Conservation (phyloP, 2,113 vertebrate species). For the Epinephelus fuscoguttatus region DNA sequence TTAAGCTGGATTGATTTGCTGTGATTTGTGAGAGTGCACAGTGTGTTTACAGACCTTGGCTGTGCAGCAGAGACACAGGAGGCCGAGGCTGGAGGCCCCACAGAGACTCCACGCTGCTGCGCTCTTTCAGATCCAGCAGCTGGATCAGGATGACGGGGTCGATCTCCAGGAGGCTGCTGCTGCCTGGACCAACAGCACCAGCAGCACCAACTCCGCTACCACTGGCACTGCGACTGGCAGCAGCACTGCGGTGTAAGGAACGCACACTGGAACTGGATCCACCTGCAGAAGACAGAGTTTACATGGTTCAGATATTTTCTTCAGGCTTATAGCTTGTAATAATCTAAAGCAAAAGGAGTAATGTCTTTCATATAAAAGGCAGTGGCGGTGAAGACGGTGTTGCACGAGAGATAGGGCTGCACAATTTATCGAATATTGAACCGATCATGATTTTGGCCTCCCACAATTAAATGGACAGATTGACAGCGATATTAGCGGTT, state of each 20-base stretch:
- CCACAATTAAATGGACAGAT: too few species aligned
- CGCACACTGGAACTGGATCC: conserved; percentile 83
- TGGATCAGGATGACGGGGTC: conserved; percentile 98
- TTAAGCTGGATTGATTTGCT: conserved; percentile 28
- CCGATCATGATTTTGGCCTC: too few species aligned
- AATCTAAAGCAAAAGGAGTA: neutral
- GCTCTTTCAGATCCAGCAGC: conserved; percentile 95
- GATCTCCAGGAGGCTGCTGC: conserved; percentile 91
- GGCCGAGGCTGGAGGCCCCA: conserved; percentile 96
- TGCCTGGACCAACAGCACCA: conserved; percentile 74
- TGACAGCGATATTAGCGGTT: too few species aligned
- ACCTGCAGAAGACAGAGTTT: conserved; percentile 63
- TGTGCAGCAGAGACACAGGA: conserved; percentile 90
- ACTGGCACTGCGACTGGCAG: conserved; percentile 65
- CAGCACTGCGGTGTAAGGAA: conserved; percentile 59
- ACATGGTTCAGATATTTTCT: neutral
- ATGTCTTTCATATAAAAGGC: neutral
- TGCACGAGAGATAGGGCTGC: too few species aligned
- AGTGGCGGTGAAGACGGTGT: too few species aligned
- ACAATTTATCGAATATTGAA: too few species aligned
- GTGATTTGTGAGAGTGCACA: neutral
- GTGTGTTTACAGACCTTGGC: conserved; percentile 84
- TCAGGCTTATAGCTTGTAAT: neutral
- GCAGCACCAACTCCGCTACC: conserved; percentile 64
- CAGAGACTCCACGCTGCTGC: conserved; percentile 92